Conservation (phyloP, 37 sponge, comb jelly and placozoan species). For the Corticium candelabrum region DNA sequence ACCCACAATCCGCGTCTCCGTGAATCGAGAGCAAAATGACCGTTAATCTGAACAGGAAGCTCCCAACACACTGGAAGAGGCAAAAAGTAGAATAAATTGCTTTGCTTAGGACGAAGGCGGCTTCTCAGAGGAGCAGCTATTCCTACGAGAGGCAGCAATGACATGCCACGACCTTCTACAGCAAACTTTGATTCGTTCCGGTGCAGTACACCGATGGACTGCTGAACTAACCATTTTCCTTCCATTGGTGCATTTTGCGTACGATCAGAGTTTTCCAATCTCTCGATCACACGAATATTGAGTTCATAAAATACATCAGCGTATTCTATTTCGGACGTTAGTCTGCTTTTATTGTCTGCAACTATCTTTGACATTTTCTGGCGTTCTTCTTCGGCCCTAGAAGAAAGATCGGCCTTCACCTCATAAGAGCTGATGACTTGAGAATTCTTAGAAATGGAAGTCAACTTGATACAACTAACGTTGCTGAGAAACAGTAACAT, state of each 20-base stretch:
- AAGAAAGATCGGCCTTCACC: not conserved
- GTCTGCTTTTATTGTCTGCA: not conserved
- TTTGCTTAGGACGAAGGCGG: not conserved
- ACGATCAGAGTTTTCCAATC: no score
- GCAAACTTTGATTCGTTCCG: no score
- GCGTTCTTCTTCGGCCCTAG: not conserved
- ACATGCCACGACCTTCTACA: no score
- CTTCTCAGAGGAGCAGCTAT: constrained; percentile 8
- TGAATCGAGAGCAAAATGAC: constrained; percentile 50
- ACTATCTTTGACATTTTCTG: not conserved
- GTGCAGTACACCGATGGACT: not conserved
- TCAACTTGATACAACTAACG: not conserved
- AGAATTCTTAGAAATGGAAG: not conserved
- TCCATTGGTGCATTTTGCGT: no score
- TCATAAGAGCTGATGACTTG: not conserved
- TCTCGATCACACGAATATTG: not conserved
- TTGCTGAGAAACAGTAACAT: not conserved
- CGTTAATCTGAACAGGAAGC: constrained; percentile 64
- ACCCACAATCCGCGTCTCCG: constrained; percentile 33
- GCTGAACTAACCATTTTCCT: not conserved
- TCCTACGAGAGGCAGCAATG: constrained; percentile 6
- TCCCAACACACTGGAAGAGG: constrained; percentile 39
- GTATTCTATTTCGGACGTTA: not conserved
- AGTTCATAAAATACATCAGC: not conserved
- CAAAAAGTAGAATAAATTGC: constrained; percentile 58